A percentile compares a stretch with the other conserved stretches of the same genome.
phyloP scores from a whole-genome alignment of 30 jellyfish, hydroid and myxozoan species.

The Nemopilema nomurai region DNA sequence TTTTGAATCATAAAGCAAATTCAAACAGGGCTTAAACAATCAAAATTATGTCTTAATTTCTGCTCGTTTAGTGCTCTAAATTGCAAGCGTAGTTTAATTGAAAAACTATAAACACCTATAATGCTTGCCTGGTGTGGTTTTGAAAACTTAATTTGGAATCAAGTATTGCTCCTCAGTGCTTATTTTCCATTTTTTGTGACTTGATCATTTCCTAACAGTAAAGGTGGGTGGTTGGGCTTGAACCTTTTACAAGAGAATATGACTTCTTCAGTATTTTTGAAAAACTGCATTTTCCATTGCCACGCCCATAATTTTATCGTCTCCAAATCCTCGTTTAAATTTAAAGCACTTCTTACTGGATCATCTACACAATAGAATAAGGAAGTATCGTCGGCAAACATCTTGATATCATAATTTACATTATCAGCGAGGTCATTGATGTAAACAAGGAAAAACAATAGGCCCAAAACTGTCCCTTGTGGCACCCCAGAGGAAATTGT shows the following conservation, averaged over 20 bases:
- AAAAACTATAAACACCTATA: no score
- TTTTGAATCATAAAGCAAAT: not conserved
- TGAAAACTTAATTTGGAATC: not conserved
- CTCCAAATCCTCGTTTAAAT: not conserved
- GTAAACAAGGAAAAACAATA: not conserved
- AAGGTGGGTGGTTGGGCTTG: not conserved
- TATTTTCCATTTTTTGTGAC: not conserved
- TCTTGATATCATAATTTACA: not conserved
- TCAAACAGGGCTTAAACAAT: constrained; percentile 10
- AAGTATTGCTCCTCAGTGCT: not conserved
- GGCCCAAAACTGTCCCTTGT: not conserved
- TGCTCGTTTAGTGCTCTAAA: not conserved
- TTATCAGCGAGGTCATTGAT: not conserved
- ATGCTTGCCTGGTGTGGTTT: not conserved
- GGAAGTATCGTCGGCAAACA: not conserved
- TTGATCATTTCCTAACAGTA: not conserved
- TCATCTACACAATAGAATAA: not conserved
- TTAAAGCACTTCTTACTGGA: not conserved
- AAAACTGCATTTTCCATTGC: not conserved
- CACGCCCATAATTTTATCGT: not conserved
- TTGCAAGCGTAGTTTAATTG: not conserved
- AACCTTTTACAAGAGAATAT: not conserved
- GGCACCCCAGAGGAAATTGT: not conserved
- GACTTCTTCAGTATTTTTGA: not conserved
- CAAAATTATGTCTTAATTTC: constrained; percentile 3